phyloP scores from a whole-genome alignment of 2,888 invertebrate genomes.

The Spilarctia lutea region DNA sequence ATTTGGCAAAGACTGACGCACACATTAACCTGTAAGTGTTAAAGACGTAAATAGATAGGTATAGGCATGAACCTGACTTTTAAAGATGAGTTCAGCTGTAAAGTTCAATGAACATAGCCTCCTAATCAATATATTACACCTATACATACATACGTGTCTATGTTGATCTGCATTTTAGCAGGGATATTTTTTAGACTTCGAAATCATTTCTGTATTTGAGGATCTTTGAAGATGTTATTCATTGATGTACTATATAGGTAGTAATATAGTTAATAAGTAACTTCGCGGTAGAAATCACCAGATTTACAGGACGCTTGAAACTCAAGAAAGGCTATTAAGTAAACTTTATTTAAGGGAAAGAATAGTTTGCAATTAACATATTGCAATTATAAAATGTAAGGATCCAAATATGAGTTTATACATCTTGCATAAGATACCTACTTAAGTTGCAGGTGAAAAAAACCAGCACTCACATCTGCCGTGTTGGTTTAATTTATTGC shows the following conservation, averaged over 20 bases:
- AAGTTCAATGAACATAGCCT: conserved; percentile 40
- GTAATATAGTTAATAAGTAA: background rate
- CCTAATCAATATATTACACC: background rate
- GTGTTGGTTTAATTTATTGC: conserved; percentile 44
- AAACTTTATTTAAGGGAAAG: background rate
- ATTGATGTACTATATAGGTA: background rate
- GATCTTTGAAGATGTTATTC: background rate
- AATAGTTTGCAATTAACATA: conserved; percentile 56
- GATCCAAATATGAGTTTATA: conserved; percentile 63
- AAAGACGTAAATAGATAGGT: conserved; percentile 4
- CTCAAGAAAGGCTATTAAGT: background rate
- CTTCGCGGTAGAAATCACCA: background rate
- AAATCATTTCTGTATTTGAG: background rate
- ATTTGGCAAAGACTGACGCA: conserved; percentile 10
- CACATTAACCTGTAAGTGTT: conserved; percentile 10
- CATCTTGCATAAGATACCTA: conserved; percentile 63
- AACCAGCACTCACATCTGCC: conserved; percentile 62
- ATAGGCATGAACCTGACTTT: conserved; percentile 35
- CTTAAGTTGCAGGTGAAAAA: conserved; percentile 66
- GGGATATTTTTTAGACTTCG: background rate
- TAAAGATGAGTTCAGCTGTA: conserved; percentile 53
- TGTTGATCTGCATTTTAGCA: background rate
- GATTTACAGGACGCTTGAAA: background rate
- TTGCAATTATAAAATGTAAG: conserved; percentile 63
- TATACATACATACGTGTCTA: background rate